Conservation (phyloP, 1,140 invertebrate genomes). For the Hycleus cichorii region DNA sequence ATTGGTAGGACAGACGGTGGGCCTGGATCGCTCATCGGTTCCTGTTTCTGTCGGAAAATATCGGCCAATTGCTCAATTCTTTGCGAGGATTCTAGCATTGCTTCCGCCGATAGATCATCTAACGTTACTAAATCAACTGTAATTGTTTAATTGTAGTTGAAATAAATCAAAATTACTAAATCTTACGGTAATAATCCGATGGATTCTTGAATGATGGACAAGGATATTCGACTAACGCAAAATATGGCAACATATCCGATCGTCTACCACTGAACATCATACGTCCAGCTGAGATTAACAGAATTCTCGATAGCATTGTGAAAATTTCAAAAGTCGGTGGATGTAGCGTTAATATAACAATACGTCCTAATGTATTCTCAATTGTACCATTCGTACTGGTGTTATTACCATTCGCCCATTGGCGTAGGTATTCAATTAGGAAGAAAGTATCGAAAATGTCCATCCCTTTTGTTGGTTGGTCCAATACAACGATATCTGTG, state of each 20-base stretch:
- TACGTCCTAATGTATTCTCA: constrained; percentile 48
- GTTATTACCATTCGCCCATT: constrained; percentile 75
- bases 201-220: constrained; percentile 95
- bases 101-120: constrained; percentile 86
- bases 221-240: constrained; percentile 87
- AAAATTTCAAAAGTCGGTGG: constrained; percentile 94
- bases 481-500: constrained; percentile 75
- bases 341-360: constrained; percentile 86
- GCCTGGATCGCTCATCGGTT: constrained; percentile 65
- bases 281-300: constrained; percentile 79
- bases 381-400: constrained; percentile 4
- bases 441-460: constrained; percentile 96
- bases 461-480: constrained; percentile 86
- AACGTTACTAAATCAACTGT: constrained; percentile 87
- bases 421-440: constrained; percentile 84
- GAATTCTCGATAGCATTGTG: constrained; percentile 83
- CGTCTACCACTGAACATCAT: constrained; percentile 85
- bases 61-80: constrained; percentile 85
- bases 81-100: constrained; percentile 88
- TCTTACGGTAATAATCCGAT: constrained; percentile 90
- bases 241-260: constrained; percentile 86
- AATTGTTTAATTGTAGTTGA: constrained; percentile 1
- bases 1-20: constrained; percentile 67
- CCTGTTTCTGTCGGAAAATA: constrained; percentile 60
- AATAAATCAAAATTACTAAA: neutral